Evolutionary conservation across 1,140 invertebrate species (phyloP).

Genomic region (Pogonognathellus flavescens): DNA sequence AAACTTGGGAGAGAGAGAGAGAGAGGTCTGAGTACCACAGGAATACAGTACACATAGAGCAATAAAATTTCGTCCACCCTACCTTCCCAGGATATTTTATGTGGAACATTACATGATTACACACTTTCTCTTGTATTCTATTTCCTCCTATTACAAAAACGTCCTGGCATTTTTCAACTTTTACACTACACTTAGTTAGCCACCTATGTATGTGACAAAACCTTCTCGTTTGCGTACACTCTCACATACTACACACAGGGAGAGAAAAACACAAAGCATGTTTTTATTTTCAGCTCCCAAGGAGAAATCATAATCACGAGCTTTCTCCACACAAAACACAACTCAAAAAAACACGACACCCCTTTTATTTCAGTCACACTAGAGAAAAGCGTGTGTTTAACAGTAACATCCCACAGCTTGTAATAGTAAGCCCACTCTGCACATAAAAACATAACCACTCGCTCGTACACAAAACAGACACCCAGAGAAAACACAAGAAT

Average conservation of each 20-base stretch:
- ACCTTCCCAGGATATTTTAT: background rate
- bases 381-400: background rate
- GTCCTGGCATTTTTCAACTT: too few species aligned
- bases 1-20: too few species aligned
- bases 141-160: too few species aligned
- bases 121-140: background rate
- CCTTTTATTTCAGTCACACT: conserved; percentile 27
- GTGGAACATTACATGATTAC: background rate
- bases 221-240: background rate
- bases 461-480: background rate
- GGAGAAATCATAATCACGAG: conserved; percentile 33
- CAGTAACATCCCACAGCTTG: background rate
- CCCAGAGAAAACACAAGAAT: conserved; percentile 23
- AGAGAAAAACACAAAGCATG: background rate
- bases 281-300: background rate
- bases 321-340: conserved; percentile 31
- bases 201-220: background rate
- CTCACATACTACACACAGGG: too few species aligned
- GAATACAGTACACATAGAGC: too few species aligned
- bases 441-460: background rate
- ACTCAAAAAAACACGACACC: conserved; percentile 9
- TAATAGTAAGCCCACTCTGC: background rate
- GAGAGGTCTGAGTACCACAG: too few species aligned
- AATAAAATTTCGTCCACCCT: background rate
- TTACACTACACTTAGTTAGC: too few species aligned